Conservation (phyloP, 2,113 vertebrate species). For the Limnothrissa miodon region DNA sequence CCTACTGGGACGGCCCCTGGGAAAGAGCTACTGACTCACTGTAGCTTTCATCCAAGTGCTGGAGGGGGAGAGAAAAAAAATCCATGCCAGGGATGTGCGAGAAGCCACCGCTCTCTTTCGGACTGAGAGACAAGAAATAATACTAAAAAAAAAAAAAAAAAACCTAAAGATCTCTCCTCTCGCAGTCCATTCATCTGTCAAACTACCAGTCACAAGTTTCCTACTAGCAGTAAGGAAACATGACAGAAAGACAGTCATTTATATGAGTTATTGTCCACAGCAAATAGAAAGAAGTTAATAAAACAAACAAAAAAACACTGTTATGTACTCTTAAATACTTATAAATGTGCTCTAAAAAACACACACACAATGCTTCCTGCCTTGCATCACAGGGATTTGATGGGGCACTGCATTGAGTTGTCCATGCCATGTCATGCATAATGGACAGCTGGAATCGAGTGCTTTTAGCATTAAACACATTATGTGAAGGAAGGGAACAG, state of each 20-base stretch:
- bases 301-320: neutral
- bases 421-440: neutral
- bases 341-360: neutral
- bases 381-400: neutral
- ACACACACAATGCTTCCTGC: neutral
- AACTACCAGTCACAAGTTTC: neutral
- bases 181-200: neutral
- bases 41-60: constrained; percentile 66
- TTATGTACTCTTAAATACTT: neutral
- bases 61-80: constrained; percentile 48
- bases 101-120: constrained; percentile 38
- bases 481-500: constrained; percentile 24
- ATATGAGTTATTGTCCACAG: neutral
- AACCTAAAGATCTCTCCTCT: constrained; percentile 38
- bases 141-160: neutral
- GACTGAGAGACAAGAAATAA: constrained; percentile 14
- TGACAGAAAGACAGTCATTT: neutral
- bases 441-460: neutral
- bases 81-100: constrained; percentile 66
- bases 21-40: constrained; percentile 65
- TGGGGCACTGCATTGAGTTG: neutral
- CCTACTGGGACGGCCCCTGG: constrained; percentile 66
- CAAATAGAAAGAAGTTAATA: neutral
- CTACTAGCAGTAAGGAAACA: neutral
- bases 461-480: constrained; percentile 42